Evolutionary conservation across 2,888 invertebrate species (phyloP).

Genomic region (Orthonevra nobilis): DNA sequence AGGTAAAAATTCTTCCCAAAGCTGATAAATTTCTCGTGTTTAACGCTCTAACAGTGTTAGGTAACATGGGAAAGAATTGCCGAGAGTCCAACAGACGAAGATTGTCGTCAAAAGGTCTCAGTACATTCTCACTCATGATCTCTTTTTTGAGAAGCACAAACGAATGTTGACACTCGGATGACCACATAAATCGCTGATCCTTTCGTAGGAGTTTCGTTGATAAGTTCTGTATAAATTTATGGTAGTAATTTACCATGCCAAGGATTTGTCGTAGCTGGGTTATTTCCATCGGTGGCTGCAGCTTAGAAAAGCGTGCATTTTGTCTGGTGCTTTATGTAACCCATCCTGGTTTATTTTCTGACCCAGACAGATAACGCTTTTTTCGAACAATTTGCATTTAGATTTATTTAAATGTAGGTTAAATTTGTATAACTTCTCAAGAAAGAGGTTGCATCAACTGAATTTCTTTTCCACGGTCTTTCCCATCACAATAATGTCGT

Average conservation of each 20-base stretch:
- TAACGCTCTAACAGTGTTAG: not conserved
- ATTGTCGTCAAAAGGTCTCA: constrained; percentile 71
- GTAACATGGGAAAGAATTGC: not conserved
- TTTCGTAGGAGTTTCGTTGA: constrained; percentile 31
- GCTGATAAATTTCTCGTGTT: too few relatives aligned
- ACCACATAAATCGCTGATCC: constrained; percentile 38
- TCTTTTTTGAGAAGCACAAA: constrained; percentile 73
- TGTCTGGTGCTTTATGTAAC: constrained; percentile 71
- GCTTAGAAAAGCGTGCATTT: too few relatives aligned
- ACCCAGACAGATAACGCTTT: not conserved
- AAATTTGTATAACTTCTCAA: not conserved
- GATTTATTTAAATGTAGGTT: not conserved
- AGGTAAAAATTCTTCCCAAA: too few relatives aligned
- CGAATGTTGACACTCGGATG: constrained; percentile 39
- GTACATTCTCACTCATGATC: constrained; percentile 63
- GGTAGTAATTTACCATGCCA: constrained; percentile 51
- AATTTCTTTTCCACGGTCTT: constrained; percentile 6
- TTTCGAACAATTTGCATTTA: constrained; percentile 5
- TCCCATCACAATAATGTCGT: constrained; percentile 23
- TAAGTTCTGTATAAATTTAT: constrained; percentile 29
- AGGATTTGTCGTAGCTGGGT: too few relatives aligned
- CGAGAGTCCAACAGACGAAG: constrained; percentile 60
- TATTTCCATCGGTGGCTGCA: too few relatives aligned
- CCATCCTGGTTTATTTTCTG: constrained; percentile 65
- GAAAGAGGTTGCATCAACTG: not conserved